Evolutionary conservation across 2,888 invertebrate genomes (phyloP).

Genomic region (Boloria euphrosyne): DNA sequence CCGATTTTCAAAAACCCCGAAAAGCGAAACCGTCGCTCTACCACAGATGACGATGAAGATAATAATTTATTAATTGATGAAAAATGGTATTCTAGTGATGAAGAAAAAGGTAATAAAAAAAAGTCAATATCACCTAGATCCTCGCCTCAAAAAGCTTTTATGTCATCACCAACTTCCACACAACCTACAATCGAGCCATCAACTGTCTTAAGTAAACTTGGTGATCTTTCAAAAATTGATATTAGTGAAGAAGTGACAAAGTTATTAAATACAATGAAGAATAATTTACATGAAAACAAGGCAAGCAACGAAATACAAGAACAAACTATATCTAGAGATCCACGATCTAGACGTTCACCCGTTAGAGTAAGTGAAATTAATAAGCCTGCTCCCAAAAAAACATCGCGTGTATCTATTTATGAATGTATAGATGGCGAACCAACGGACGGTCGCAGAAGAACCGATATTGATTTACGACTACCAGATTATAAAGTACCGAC

Average conservation of each 20-base stretch:
- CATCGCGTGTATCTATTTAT: conserved; percentile 80
- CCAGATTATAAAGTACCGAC: conserved; percentile 78
- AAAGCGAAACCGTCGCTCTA: conserved; percentile 73
- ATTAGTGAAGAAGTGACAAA: conserved; percentile 88
- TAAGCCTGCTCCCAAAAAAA: conserved; percentile 54
- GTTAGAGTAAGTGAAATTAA: conserved; percentile 58
- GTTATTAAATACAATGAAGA: conserved; percentile 84
- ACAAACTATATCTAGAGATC: conserved; percentile 63
- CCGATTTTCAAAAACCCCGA: conserved; percentile 73
- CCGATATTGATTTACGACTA: conserved; percentile 79
- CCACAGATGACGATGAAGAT: conserved; percentile 83
- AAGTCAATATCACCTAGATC: conserved; percentile 67
- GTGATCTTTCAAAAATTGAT: conserved; percentile 87
- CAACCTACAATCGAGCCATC: conserved; percentile 80
- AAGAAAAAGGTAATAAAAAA: conserved; percentile 80
- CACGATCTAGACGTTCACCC: conserved; percentile 67
- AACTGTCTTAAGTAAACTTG: conserved; percentile 83
- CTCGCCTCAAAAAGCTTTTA: conserved; percentile 60
- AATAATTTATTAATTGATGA: conserved; percentile 82
- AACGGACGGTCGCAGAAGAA: conserved; percentile 71
- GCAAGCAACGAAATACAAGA: conserved; percentile 48
- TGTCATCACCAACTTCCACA: conserved; percentile 60
- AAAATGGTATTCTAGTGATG: conserved; percentile 92
- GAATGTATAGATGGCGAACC: conserved; percentile 83
- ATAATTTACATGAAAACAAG: conserved; percentile 69